Evolutionary conservation across 2,888 invertebrate genomes (phyloP).

Genomic region (Polyommatus icarus): DNA sequence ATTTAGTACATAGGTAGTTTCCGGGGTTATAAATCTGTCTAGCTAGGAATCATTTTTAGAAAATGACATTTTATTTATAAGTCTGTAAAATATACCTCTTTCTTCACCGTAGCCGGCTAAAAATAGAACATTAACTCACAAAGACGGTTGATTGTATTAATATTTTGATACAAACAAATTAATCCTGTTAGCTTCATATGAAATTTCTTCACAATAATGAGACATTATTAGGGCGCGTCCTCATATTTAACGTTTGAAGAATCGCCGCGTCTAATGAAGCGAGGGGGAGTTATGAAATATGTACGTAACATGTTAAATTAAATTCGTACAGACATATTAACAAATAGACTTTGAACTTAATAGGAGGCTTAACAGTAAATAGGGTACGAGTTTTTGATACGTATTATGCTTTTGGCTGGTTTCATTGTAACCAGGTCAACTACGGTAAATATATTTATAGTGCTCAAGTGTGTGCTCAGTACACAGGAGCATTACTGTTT

Average conservation of each 20-base stretch:
- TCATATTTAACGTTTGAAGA: constrained; percentile 73
- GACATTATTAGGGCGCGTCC: constrained; percentile 65
- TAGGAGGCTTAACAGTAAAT: background rate
- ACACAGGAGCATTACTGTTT: too few species aligned
- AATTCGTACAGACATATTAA: constrained; percentile 32
- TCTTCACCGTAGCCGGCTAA: background rate
- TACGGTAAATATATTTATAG: too few species aligned
- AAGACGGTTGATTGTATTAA: constrained; percentile 12
- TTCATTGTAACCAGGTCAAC: too few species aligned
- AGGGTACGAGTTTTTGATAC: background rate
- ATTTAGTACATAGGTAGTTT: too few species aligned
- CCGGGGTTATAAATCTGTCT: too few species aligned
- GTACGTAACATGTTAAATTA: constrained; percentile 39
- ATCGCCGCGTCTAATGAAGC: constrained; percentile 67
- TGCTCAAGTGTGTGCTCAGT: too few species aligned
- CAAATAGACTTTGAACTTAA: constrained; percentile 16
- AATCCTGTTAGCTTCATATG: constrained; percentile 39
- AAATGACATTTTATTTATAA: too few species aligned
- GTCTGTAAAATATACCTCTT: too few species aligned
- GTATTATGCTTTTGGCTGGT: too few species aligned
- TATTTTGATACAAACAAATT: constrained; percentile 28
- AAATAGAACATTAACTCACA: background rate
- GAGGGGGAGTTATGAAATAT: constrained; percentile 55
- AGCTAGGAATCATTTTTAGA: too few species aligned
- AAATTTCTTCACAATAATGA: constrained; percentile 67